Percentiles rank a stretch among this genome's conserved stretches.
Evolutionary conservation across 1,140 invertebrate genomes (phyloP).

Genomic region (Neocloeon triangulifer): DNA sequence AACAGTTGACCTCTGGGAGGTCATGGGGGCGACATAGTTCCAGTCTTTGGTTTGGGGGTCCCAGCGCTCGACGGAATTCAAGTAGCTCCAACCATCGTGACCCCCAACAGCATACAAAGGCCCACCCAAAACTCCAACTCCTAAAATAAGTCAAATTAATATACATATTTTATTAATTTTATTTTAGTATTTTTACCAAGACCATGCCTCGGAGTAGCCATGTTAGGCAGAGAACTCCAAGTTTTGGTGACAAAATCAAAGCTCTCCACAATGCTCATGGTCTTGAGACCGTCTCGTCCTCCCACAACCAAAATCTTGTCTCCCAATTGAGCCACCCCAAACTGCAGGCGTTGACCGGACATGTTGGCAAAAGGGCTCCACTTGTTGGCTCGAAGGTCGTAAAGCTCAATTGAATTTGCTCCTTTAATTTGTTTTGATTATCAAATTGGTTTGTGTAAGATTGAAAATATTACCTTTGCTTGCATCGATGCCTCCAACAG

Average conservation of each 20-base stretch:
- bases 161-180: background rate
- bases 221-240: constrained; percentile 62
- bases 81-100: constrained; percentile 85
- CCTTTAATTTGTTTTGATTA: constrained; percentile 26
- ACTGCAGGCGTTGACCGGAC: constrained; percentile 62
- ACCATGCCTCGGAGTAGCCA: constrained; percentile 82
- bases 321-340: constrained; percentile 70
- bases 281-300: constrained; percentile 83
- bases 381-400: constrained; percentile 58
- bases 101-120: constrained; percentile 87
- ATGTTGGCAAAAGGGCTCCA: constrained; percentile 63
- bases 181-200: constrained; percentile 29
- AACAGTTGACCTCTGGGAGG: constrained; percentile 61
- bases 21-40: constrained; percentile 75
- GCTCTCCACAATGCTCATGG: constrained; percentile 70
- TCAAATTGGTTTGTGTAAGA: background rate
- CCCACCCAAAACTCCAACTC: constrained; percentile 67
- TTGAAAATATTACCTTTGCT: constrained; percentile 32
- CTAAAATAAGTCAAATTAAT: constrained; percentile 17
- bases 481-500: constrained; percentile 78
- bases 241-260: constrained; percentile 51
- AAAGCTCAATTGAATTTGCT: constrained; percentile 70
- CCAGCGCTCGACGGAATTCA: constrained; percentile 82
- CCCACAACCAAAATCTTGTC: constrained; percentile 65
- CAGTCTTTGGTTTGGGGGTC: constrained; percentile 65